Evolutionary conservation across 2,113 vertebrate species (phyloP).

Genomic region (Neodontobutis hainanensis): DNA sequence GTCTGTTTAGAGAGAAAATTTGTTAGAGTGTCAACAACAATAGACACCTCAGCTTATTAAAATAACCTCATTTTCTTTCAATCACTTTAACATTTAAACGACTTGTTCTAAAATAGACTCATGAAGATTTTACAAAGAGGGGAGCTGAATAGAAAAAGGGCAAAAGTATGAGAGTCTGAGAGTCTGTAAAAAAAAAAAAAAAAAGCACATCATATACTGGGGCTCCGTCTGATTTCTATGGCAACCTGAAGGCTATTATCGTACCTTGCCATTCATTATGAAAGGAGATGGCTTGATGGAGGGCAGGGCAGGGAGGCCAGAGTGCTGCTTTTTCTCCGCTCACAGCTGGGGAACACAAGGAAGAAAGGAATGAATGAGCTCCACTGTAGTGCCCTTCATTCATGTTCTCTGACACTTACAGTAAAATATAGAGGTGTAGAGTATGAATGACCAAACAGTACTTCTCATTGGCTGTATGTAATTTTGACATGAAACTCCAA

Average conservation of each 20-base stretch:
- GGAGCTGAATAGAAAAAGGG: constrained; percentile 24
- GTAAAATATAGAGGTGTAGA: not conserved
- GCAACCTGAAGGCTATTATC: constrained; percentile 95
- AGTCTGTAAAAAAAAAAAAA: constrained; percentile 85
- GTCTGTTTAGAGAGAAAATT: too few species aligned
- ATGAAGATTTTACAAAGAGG: constrained; percentile 21
- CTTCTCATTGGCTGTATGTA: not conserved
- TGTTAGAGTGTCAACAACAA: too few species aligned
- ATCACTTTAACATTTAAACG: too few species aligned
- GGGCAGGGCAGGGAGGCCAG: constrained; percentile 50
- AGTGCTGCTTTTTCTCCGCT: constrained; percentile 41
- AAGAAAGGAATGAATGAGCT: constrained; percentile 34
- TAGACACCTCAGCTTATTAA: too few species aligned
- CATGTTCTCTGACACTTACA: constrained; percentile 11
- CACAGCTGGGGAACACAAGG: constrained; percentile 48
- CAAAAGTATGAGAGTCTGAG: constrained; percentile 79
- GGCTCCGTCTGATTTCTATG: constrained; percentile 95
- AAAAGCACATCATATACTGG: constrained; percentile 85
- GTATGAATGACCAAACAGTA: not conserved
- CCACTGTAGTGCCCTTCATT: not conserved
- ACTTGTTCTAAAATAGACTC: too few species aligned
- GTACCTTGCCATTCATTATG: constrained; percentile 99
- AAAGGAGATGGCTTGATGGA: constrained; percentile 92
- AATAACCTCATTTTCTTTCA: too few species aligned
- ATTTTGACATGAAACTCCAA: not conserved